Evolutionary conservation across 2,888 invertebrate genomes (phyloP).

Genomic region (Drosophila barbarae): DNA sequence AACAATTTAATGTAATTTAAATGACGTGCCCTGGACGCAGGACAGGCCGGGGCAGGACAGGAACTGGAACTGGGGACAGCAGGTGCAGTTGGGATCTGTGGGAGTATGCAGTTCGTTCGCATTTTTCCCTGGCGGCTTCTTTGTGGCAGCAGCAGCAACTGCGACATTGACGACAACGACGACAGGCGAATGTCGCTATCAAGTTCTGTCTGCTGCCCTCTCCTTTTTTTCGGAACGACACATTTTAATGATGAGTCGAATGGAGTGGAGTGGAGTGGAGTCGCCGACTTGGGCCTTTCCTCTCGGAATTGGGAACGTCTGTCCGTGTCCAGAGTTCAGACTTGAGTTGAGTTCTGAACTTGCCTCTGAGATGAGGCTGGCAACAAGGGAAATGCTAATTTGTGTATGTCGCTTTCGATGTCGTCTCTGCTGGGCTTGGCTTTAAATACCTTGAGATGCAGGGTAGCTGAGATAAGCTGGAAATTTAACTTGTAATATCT

Average conservation of each 20-base stretch:
- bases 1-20: slow-evolving; percentile 78
- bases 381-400: slow-evolving; percentile 74
- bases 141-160: slow-evolving; percentile 64
- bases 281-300: slow-evolving; percentile 32
- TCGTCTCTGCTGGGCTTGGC: slow-evolving; percentile 44
- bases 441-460: slow-evolving; percentile 38
- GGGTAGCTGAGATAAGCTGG: neutral
- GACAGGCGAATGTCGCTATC: slow-evolving; percentile 71
- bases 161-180: slow-evolving; percentile 65
- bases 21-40: slow-evolving; percentile 75
- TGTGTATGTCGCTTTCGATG: slow-evolving; percentile 68
- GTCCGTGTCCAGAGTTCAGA: slow-evolving; percentile 26
- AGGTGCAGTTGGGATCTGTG: slow-evolving; percentile 53
- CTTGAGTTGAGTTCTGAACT: slow-evolving; percentile 17
- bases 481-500: neutral
- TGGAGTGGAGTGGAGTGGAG: slow-evolving; percentile 7
- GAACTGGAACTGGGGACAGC: slow-evolving; percentile 44
- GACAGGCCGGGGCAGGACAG: slow-evolving; percentile 34
- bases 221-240: slow-evolving; percentile 57
- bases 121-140: slow-evolving; percentile 73
- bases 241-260: slow-evolving; percentile 72
- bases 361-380: slow-evolving; percentile 32
- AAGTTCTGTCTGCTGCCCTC: slow-evolving; percentile 48
- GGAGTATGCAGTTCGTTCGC: slow-evolving; percentile 70
- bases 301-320: slow-evolving; percentile 63